A percentile compares a stretch with the other conserved stretches of the same genome.
Conservation (phyloP, 2,797 vertebrate species). For the Spinibarbus caldwelli region DNA sequence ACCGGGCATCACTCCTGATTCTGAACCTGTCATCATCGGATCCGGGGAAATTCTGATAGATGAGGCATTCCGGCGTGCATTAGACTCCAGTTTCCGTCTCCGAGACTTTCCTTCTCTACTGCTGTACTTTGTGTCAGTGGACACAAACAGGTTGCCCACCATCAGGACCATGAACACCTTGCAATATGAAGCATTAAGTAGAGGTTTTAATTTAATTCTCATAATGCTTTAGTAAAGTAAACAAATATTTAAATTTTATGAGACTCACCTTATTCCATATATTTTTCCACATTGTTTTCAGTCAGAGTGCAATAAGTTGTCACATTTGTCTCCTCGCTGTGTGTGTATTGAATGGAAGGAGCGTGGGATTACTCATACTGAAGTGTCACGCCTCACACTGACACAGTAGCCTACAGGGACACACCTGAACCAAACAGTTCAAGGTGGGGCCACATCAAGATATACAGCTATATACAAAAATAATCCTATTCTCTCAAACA, state of each 20-base stretch:
- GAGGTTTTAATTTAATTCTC: neutral
- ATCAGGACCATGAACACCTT: conserved; percentile 59
- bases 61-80: conserved; percentile 59
- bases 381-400: conserved; percentile 45
- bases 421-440: conserved; percentile 58
- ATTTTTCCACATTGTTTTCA: conserved; percentile 49
- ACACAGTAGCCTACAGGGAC: conserved; percentile 49
- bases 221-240: neutral
- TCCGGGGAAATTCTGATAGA: conserved; percentile 65
- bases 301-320: conserved; percentile 34
- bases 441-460: conserved; percentile 56
- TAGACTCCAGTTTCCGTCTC: conserved; percentile 55
- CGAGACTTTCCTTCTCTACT: conserved; percentile 57
- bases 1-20: conserved; percentile 62
- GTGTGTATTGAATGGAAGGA: conserved; percentile 43
- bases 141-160: conserved; percentile 45
- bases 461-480: neutral
- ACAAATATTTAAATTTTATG: neutral
- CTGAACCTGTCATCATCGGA: conserved; percentile 69
- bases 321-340: conserved; percentile 40
- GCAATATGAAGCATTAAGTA: neutral
- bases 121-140: conserved; percentile 33
- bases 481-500: conserved; percentile 4
- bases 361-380: conserved; percentile 17
- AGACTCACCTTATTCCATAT: conserved; percentile 56